A percentile compares a stretch with the other conserved stretches of the same genome.
phyloP scores from a whole-genome alignment of 2,888 invertebrate species.

The Xestia rhomboidea region DNA sequence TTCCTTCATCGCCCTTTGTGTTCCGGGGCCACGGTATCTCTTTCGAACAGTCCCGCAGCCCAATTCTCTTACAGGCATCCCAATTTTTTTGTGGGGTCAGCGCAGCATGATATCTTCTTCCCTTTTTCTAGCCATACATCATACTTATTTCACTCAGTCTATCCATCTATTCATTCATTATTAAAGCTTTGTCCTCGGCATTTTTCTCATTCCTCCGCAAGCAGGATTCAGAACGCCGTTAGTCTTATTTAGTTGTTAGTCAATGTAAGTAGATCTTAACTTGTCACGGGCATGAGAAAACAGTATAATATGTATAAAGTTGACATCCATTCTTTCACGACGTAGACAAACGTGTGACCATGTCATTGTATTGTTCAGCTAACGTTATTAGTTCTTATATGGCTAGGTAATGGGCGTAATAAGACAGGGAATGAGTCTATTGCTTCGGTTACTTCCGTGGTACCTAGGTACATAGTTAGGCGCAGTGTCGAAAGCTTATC shows the following conservation, averaged over 20 bases:
- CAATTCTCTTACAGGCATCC: no score
- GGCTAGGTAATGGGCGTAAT: neutral
- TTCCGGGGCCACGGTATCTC: no score
- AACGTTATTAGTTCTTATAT: neutral
- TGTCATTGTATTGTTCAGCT: constrained; percentile 2
- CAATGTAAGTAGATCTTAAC: neutral
- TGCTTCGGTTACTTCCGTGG: neutral
- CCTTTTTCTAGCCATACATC: neutral
- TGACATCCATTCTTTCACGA: constrained; percentile 19
- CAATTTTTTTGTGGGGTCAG: neutral
- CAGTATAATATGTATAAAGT: no score
- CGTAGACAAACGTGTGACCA: constrained; percentile 17
- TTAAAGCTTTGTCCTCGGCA: neutral
- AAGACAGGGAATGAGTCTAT: constrained; percentile 1
- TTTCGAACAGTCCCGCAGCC: no score
- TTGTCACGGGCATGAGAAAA: constrained; percentile 16
- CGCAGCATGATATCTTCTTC: neutral
- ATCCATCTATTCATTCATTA: neutral
- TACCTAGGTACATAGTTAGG: neutral
- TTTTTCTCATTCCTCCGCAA: neutral
- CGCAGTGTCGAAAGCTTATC: neutral
- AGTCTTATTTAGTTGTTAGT: neutral
- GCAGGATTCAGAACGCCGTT: neutral
- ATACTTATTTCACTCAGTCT: neutral
- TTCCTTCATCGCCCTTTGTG: no score